phyloP scores from a whole-genome alignment of 2,888 invertebrate species.

The Taphrorychus bicolor region DNA sequence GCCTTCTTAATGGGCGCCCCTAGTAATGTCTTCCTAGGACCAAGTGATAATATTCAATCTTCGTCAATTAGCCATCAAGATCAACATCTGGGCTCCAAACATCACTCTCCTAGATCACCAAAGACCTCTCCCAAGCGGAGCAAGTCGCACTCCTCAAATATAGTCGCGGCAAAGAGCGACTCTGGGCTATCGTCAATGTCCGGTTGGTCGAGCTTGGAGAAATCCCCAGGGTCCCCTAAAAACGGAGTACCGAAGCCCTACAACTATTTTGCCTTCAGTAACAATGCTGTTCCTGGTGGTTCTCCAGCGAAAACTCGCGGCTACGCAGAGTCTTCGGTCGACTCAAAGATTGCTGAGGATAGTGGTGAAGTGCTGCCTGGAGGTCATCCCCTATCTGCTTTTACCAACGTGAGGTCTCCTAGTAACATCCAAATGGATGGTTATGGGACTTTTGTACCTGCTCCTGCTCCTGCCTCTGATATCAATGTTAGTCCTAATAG shows the following conservation, averaged over 20 bases:
- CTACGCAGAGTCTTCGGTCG: slow-evolving; percentile 66
- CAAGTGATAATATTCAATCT: slow-evolving; percentile 44
- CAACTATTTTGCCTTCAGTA: slow-evolving; percentile 39
- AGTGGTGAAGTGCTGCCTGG: slow-evolving; percentile 56
- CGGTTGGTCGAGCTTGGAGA: slow-evolving; percentile 85
- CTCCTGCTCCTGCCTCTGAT: slow-evolving; percentile 63
- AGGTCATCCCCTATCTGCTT: slow-evolving; percentile 64
- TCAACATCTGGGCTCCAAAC: slow-evolving; percentile 71
- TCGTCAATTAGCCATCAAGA: slow-evolving; percentile 59
- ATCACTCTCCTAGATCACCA: slow-evolving; percentile 75
- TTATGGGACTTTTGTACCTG: slow-evolving; percentile 63
- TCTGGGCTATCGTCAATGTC: slow-evolving; percentile 88
- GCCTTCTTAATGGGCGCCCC: slow-evolving; percentile 56
- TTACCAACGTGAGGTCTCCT: slow-evolving; percentile 64
- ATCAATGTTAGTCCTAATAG: slow-evolving; percentile 63
- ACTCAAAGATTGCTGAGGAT: slow-evolving; percentile 58
- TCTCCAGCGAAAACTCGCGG: slow-evolving; percentile 29
- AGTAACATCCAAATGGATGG: slow-evolving; percentile 61
- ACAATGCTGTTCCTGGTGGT: slow-evolving; percentile 40
- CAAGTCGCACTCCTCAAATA: slow-evolving; percentile 67
- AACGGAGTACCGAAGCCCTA: slow-evolving; percentile 56
- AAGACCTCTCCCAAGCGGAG: slow-evolving; percentile 74
- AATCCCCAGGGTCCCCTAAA: slow-evolving; percentile 83
- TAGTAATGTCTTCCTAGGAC: slow-evolving; percentile 59
- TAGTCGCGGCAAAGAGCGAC: slow-evolving; percentile 81